Percentiles rank a stretch among this genome's conserved stretches.
phyloP scores from a whole-genome alignment of 2,797 vertebrate species.

The Xiphophorus birchmanni region DNA sequence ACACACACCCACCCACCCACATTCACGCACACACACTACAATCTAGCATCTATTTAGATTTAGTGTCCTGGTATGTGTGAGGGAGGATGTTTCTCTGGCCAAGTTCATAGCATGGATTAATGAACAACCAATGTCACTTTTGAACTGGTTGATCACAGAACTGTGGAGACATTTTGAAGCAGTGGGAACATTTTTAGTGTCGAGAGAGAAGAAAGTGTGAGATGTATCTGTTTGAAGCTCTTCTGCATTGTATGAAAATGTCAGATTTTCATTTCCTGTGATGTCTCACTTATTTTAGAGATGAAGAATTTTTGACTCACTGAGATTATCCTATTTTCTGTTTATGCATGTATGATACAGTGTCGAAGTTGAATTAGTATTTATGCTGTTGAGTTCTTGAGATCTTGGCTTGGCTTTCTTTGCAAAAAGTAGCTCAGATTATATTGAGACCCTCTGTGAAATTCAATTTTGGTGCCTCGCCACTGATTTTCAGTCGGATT shows the following conservation, averaged over 20 bases:
- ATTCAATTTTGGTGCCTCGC: neutral
- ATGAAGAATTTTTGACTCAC: conserved; percentile 25
- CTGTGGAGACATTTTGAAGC: neutral
- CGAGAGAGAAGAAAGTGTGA: neutral
- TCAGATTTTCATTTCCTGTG: conserved; percentile 53
- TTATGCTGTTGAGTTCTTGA: neutral
- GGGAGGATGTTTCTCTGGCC: conserved; percentile 5
- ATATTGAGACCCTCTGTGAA: neutral
- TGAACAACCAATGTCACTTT: conserved; percentile 1
- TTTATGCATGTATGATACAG: neutral
- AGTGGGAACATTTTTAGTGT: neutral
- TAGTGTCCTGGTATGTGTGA: neutral
- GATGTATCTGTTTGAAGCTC: conserved; percentile 23
- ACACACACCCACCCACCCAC: too few species aligned
- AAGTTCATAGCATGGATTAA: conserved; percentile 8
- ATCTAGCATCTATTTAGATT: conserved; percentile 4
- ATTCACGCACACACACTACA: neutral
- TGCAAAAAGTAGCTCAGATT: neutral
- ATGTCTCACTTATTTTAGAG: conserved; percentile 36
- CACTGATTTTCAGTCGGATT: neutral
- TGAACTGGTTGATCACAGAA: conserved; percentile 18
- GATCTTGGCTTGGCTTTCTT: neutral
- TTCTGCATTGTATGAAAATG: conserved; percentile 28
- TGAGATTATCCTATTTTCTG: conserved; percentile 4
- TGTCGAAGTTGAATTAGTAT: neutral